Conservation (phyloP, 2,113 vertebrate species). For the Sorex araneus region DNA sequence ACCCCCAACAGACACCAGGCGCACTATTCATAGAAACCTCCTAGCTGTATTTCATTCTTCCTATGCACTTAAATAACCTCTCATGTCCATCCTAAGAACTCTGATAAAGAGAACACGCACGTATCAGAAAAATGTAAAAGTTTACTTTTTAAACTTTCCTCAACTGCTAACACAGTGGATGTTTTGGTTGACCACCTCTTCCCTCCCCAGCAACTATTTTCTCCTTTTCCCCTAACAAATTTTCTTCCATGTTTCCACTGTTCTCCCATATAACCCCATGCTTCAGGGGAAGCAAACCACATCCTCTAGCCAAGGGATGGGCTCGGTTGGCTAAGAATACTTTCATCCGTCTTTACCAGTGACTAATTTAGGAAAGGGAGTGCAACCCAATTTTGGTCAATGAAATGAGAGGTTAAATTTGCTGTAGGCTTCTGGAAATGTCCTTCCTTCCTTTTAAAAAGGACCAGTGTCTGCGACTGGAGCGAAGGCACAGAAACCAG, state of each 20-base stretch:
- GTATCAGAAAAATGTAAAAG: background rate
- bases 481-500: no score
- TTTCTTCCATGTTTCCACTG: background rate
- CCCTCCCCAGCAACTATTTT: background rate
- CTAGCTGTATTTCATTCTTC: constrained; percentile 45
- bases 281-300: constrained; percentile 42
- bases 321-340: constrained; percentile 64
- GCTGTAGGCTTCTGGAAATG: constrained; percentile 64
- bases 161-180: constrained; percentile 11
- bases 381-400: constrained; percentile 70
- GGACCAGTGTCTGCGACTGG: no score
- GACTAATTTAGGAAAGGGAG: constrained; percentile 73
- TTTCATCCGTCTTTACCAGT: constrained; percentile 60
- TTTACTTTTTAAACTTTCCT: constrained; percentile 54
- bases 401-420: constrained; percentile 64
- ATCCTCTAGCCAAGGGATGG: constrained; percentile 33
- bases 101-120: constrained; percentile 38
- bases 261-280: background rate
- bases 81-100: constrained; percentile 39
- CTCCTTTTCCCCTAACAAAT: background rate
- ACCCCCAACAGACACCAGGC: background rate
- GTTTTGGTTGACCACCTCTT: background rate
- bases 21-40: constrained; percentile 12
- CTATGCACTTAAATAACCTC: background rate
- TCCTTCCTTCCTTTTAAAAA: constrained; percentile 18